A percentile compares a stretch with the other conserved stretches of the same genome.
Evolutionary conservation across 2,797 vertebrate species (phyloP).

Genomic region (Spinus pinus): DNA sequence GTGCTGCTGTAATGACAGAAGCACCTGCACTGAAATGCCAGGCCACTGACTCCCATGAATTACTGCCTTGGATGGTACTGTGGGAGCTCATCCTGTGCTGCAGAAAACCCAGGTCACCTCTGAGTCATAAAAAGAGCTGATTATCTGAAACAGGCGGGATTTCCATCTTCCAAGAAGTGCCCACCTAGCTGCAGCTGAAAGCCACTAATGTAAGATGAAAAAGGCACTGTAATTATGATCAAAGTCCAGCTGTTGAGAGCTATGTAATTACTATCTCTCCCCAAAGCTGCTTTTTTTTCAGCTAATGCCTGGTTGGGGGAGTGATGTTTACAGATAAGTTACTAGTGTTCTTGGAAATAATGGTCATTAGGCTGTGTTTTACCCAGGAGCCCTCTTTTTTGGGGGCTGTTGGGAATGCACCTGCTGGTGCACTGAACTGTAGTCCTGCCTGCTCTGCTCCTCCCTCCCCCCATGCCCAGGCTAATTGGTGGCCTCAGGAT

Average conservation of each 20-base stretch:
- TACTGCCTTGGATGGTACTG: not conserved
- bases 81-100: not conserved
- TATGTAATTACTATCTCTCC: conserved; percentile 70
- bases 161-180: conserved; percentile 59
- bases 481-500: not conserved
- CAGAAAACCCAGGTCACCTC: not conserved
- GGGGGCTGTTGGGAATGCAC: conserved; percentile 1
- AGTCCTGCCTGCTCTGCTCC: not conserved
- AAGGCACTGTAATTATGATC: conserved; percentile 76
- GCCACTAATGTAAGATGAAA: conserved; percentile 59
- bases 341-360: conserved; percentile 72
- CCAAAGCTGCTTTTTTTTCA: conserved; percentile 38
- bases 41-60: not conserved
- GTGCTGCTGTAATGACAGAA: not conserved
- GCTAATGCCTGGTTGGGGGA: conserved; percentile 55
- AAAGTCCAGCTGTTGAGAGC: conserved; percentile 69
- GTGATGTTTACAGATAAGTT: conserved; percentile 70
- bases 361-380: conserved; percentile 66
- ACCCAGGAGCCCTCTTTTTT: conserved; percentile 37
- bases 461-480: not conserved
- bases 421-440: not conserved
- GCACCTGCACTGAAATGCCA: not conserved
- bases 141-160: conserved; percentile 25
- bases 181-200: conserved; percentile 56
- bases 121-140: conserved; percentile 14